Evolutionary conservation across 2,888 invertebrate species (phyloP).

Genomic region (Lymantria dispar): DNA sequence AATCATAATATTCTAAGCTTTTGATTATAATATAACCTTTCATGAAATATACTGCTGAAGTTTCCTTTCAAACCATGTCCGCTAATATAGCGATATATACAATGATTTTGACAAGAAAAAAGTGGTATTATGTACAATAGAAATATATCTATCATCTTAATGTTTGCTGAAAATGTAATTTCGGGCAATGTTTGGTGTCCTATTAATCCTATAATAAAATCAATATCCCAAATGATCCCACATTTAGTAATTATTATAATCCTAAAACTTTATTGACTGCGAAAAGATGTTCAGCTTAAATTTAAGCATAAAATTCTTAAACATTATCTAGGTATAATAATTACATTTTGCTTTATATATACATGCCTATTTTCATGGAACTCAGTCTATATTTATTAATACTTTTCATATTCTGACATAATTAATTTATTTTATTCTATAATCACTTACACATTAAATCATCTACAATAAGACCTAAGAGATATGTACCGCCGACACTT

Average conservation of each 20-base stretch:
- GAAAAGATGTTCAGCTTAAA: slow-evolving; percentile 20
- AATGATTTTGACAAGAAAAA: no score
- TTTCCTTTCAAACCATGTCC: no score
- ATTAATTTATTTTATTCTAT: slow-evolving; percentile 35
- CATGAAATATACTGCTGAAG: no score
- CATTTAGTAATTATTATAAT: slow-evolving; percentile 21
- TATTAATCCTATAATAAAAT: slow-evolving; percentile 16
- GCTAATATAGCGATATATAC: no score
- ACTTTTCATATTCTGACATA: slow-evolving; percentile 42
- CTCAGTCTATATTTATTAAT: slow-evolving; percentile 72
- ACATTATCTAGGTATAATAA: slow-evolving; percentile 24
- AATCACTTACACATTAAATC: slow-evolving; percentile 26
- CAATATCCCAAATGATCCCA: slow-evolving; percentile 27
- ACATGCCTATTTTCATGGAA: slow-evolving; percentile 54
- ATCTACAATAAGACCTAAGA: slow-evolving; percentile 32
- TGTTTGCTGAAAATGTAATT: neutral
- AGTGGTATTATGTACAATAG: no score
- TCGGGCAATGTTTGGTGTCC: neutral
- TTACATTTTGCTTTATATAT: slow-evolving; percentile 41
- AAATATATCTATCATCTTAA: no score
- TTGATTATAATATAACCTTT: neutral
- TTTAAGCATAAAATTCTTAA: slow-evolving; percentile 31
- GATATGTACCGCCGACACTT: slow-evolving; percentile 42
- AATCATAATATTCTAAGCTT: neutral
- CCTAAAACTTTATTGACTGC: slow-evolving; percentile 26